A percentile compares a stretch with the other conserved stretches of the same genome.
Evolutionary conservation across 1,140 invertebrate genomes (phyloP).

Genomic region (Bombus pascuorum): DNA sequence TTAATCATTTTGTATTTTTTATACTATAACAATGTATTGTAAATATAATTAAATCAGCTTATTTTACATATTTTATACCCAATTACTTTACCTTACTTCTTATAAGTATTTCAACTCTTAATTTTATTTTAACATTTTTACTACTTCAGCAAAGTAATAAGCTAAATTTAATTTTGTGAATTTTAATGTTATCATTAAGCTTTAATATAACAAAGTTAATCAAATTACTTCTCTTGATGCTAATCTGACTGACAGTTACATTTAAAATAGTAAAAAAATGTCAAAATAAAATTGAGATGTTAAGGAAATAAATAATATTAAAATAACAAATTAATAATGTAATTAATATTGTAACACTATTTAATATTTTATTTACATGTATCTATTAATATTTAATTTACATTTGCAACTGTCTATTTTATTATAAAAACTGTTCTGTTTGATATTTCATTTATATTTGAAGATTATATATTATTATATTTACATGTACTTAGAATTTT

Average conservation of each 20-base stretch:
- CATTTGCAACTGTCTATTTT: neutral
- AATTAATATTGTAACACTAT: neutral
- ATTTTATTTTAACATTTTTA: too few relatives aligned
- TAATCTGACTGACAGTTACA: neutral
- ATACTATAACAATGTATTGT: neutral
- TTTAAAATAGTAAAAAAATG: neutral
- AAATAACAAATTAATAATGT: neutral
- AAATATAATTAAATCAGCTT: constrained; percentile 1
- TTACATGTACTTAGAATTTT: neutral
- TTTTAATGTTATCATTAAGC: neutral
- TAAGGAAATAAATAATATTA: neutral
- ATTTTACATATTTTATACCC: neutral
- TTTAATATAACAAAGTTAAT: neutral
- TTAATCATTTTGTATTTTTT: constrained; percentile 4
- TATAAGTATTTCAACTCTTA: neutral
- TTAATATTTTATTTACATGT: neutral
- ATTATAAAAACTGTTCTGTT: neutral
- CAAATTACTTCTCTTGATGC: neutral
- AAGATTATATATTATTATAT: neutral
- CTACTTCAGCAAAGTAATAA: neutral
- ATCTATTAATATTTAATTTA: neutral
- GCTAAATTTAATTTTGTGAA: neutral
- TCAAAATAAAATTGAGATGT: neutral
- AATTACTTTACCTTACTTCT: neutral
- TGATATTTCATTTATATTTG: neutral